These are phyloP conservation scores for Macaca mulatta DNA, from an alignment of 2,113 vertebrate species.

Conservation along the genomic window DNA sequence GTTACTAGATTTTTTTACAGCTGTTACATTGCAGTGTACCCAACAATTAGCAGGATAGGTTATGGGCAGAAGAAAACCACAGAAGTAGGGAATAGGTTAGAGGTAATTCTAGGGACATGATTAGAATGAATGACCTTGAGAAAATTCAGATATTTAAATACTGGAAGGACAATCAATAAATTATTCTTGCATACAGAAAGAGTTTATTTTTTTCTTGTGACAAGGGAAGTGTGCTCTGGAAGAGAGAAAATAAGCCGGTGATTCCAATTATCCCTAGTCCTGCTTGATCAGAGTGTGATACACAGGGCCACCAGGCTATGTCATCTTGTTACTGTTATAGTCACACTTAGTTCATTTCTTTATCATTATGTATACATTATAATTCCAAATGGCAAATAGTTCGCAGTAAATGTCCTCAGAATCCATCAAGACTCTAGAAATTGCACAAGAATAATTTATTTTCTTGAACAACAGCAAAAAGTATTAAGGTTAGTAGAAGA, in stretches of 20 bases:
- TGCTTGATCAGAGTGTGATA: neutral
- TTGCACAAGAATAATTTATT: slow-evolving; percentile 4
- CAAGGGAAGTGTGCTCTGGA: neutral
- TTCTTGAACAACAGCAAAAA: neutral
- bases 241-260: neutral
- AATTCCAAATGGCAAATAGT: neutral
- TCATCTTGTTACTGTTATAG: neutral
- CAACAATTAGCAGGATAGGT: slow-evolving; percentile 28
- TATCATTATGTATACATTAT: neutral
- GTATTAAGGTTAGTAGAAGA: neutral
- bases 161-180: neutral
- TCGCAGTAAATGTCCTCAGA: neutral
- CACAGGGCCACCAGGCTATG: neutral
- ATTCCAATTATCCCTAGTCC: neutral
- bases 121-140: slow-evolving; percentile 2
- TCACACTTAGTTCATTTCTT: slow-evolving; percentile 4
- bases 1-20: slow-evolving; percentile 19
- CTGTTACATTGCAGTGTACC: neutral
- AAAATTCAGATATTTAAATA: slow-evolving; percentile 30
- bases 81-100: neutral
- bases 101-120: neutral
- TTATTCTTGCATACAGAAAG: neutral
- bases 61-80: neutral
- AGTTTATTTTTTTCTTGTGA: neutral
- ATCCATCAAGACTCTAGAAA: neutral